A percentile compares a stretch with the other conserved stretches of the same genome.
These are phyloP conservation scores for Philereme vetulata DNA, from an alignment of 2,888 invertebrate genomes.

Conservation along the genomic window DNA sequence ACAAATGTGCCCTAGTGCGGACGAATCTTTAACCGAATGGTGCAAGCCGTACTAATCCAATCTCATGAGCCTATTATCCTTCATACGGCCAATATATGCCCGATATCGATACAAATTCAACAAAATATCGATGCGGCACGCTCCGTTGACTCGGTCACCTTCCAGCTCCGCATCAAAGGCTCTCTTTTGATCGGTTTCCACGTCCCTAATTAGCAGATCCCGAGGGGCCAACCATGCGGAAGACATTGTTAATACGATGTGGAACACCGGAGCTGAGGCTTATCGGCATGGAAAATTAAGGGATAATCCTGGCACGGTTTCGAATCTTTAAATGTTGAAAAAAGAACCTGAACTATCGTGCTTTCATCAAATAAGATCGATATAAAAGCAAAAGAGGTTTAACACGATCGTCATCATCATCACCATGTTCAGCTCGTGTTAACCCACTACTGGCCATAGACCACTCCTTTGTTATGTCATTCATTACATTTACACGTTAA, in stretches of 20 bases:
- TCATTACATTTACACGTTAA: too few relatives aligned
- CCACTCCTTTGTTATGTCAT: too few relatives aligned
- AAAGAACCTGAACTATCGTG: background rate
- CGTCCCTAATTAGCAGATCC: slow-evolving; percentile 78
- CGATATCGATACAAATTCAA: slow-evolving; percentile 34
- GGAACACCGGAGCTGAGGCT: slow-evolving; percentile 60
- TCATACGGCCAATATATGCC: slow-evolving; percentile 16
- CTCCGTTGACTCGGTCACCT: slow-evolving; percentile 66
- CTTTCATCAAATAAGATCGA: too few relatives aligned
- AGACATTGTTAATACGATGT: slow-evolving; percentile 82
- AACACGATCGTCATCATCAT: too few relatives aligned
- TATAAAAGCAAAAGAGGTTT: too few relatives aligned
- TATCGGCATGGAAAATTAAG: slow-evolving; percentile 79
- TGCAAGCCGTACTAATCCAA: too few relatives aligned
- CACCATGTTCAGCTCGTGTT: too few relatives aligned
- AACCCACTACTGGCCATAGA: too few relatives aligned
- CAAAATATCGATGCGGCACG: slow-evolving; percentile 47
- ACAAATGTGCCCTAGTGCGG: too few relatives aligned
- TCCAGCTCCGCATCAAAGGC: slow-evolving; percentile 77
- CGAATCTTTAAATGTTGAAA: slow-evolving; percentile 22
- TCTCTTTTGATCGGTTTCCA: slow-evolving; percentile 72
- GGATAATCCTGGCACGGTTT: slow-evolving; percentile 60
- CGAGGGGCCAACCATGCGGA: slow-evolving; percentile 68
- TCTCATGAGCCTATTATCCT: background rate
- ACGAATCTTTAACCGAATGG: too few relatives aligned